Evolutionary conservation across 2,113 vertebrate species (phyloP).

Genomic region (Dascyllus trimaculatus): DNA sequence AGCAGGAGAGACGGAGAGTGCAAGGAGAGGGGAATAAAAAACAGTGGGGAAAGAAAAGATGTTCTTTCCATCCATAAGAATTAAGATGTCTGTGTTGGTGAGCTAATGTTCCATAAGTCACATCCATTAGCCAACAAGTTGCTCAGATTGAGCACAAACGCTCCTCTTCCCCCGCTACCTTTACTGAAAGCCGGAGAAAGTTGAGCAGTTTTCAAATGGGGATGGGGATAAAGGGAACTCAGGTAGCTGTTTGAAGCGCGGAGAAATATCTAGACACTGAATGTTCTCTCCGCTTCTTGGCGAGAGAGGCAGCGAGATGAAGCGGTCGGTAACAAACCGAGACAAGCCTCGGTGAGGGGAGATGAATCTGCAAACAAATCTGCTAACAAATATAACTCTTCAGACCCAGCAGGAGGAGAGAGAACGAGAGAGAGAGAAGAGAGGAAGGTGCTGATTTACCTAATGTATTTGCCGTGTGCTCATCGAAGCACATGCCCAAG

Average conservation of each 20-base stretch:
- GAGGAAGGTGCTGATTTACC: conserved; percentile 48
- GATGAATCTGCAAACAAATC: conserved; percentile 71
- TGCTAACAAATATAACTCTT: conserved; percentile 66
- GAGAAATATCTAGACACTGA: conserved; percentile 40
- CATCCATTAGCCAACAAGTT: conserved; percentile 49
- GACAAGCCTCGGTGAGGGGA: conserved; percentile 52
- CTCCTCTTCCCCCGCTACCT: conserved; percentile 10
- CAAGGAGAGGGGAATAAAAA: conserved; percentile 31
- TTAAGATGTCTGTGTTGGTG: conserved; percentile 59
- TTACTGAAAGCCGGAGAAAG: conserved; percentile 26
- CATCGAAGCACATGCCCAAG: conserved; percentile 44
- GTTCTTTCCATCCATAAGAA: conserved; percentile 61
- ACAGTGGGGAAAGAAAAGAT: conserved; percentile 43
- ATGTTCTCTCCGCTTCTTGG: conserved; percentile 26
- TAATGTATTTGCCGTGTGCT: conserved; percentile 52
- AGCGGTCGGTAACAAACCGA: conserved; percentile 51
- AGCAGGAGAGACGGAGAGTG: conserved; percentile 35
- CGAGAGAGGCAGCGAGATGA: conserved; percentile 50
- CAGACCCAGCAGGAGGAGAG: conserved; percentile 19
- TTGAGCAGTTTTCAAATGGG: conserved; percentile 36
- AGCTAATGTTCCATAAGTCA: conserved; percentile 70
- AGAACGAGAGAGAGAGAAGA: not conserved
- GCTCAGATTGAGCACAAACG: conserved; percentile 42
- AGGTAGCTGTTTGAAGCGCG: conserved; percentile 59
- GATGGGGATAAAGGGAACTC: conserved; percentile 61